Conservation (phyloP, 2,888 invertebrate genomes). For the Ophraella communa region DNA sequence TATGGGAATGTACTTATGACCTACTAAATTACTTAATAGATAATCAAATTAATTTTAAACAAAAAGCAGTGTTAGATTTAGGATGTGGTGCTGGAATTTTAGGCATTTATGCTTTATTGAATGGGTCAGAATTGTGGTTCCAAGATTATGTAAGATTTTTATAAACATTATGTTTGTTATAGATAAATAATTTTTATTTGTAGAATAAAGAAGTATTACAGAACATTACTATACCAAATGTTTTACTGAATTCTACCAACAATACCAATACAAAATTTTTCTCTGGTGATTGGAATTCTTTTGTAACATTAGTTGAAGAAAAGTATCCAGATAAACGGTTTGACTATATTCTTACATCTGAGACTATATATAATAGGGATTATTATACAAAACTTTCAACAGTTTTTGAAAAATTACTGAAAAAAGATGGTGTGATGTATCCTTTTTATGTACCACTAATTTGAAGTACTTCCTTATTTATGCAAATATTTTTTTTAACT, state of each 20-base stretch:
- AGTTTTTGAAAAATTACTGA: slow-evolving; percentile 70
- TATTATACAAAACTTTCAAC: slow-evolving; percentile 80
- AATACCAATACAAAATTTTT: slow-evolving; percentile 65
- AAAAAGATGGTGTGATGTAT: slow-evolving; percentile 70
- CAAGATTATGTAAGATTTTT: slow-evolving; percentile 88
- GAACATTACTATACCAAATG: slow-evolving; percentile 82
- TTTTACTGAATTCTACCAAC: slow-evolving; percentile 67
- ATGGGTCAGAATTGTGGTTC: slow-evolving; percentile 78
- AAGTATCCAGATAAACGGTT: slow-evolving; percentile 64
- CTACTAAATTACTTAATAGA: slow-evolving; percentile 70
- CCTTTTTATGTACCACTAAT: slow-evolving; percentile 58
- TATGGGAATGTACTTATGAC: slow-evolving; percentile 95
- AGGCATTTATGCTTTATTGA: slow-evolving; percentile 77
- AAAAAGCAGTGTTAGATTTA: slow-evolving; percentile 78
- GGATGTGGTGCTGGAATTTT: slow-evolving; percentile 93
- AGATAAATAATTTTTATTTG: slow-evolving; percentile 57
- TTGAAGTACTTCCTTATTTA: background rate
- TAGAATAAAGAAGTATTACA: slow-evolving; percentile 87
- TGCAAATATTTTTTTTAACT: slow-evolving; percentile 20
- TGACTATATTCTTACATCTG: slow-evolving; percentile 88
- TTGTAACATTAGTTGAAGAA: slow-evolving; percentile 57
- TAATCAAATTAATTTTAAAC: slow-evolving; percentile 57
- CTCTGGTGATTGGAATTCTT: slow-evolving; percentile 71
- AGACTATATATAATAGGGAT: slow-evolving; percentile 87
- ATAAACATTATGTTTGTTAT: slow-evolving; percentile 72